Conservation (phyloP, 1,140 invertebrate species). For the Drosophila sproati region DNA sequence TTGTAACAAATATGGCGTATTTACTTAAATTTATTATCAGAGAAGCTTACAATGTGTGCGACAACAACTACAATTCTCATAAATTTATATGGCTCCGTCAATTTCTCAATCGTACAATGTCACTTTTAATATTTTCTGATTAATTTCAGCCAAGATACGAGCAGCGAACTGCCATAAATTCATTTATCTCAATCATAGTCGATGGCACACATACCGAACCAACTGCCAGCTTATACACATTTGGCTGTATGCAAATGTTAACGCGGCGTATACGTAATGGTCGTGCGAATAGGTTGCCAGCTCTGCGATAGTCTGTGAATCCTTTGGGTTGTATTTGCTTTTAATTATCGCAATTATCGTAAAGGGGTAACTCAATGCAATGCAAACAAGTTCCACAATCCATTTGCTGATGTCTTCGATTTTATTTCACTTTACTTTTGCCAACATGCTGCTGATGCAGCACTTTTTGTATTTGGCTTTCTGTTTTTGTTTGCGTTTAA, state of each 20-base stretch:
- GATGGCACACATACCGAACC: conserved; percentile 37
- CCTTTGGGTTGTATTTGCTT: conserved; percentile 78
- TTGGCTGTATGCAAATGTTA: conserved; percentile 66
- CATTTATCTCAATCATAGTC: conserved; percentile 79
- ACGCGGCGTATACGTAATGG: conserved; percentile 71
- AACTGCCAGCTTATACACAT: conserved; percentile 10
- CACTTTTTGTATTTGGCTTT: conserved; percentile 30
- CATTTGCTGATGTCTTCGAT: conserved; percentile 80
- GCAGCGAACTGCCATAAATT: conserved; percentile 67
- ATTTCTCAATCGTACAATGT: conserved; percentile 74
- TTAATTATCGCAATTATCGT: conserved; percentile 81
- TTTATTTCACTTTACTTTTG: conserved; percentile 54
- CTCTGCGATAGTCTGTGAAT: conserved; percentile 39
- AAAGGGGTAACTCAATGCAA: conserved; percentile 74
- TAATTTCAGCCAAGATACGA: conserved; percentile 73
- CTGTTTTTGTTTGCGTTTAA: conserved; percentile 41
- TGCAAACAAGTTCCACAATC: conserved; percentile 51
- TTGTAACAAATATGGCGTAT: too few relatives aligned
- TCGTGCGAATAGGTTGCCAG: conserved; percentile 62
- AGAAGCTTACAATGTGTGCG: too few relatives aligned
- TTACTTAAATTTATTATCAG: too few relatives aligned
- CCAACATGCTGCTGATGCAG: conserved; percentile 58
- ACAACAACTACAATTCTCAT: conserved; percentile 37
- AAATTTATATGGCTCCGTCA: conserved; percentile 76
- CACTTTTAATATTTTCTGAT: conserved; percentile 74